phyloP scores from a whole-genome alignment of 2,797 vertebrate genomes.

The Myripristis murdjan region DNA sequence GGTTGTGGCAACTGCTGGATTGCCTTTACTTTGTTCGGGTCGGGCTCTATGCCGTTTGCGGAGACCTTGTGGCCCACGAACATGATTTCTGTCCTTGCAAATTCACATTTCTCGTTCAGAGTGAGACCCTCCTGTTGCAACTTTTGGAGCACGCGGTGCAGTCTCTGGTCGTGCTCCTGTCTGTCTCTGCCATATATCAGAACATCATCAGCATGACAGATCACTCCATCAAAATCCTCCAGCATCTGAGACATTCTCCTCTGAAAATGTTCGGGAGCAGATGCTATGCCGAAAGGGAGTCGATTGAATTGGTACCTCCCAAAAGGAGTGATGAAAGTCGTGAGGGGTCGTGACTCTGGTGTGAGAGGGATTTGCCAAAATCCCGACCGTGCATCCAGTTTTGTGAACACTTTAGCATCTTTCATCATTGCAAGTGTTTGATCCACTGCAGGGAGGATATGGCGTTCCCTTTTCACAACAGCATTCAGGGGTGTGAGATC shows the following conservation, averaged over 20 bases:
- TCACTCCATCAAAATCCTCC: constrained; percentile 32
- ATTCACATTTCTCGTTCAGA: constrained; percentile 40
- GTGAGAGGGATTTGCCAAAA: constrained; percentile 45
- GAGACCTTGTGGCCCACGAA: constrained; percentile 24
- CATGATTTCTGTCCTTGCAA: constrained; percentile 4
- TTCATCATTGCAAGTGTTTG: constrained; percentile 34
- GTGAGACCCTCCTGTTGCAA: constrained; percentile 21
- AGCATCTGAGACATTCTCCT: constrained; percentile 39
- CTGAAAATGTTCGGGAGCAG: constrained; percentile 42
- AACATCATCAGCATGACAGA: no score
- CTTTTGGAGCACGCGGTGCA: constrained; percentile 23
- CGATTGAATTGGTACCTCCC: constrained; percentile 27
- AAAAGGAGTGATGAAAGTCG: constrained; percentile 39
- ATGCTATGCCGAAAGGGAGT: constrained; percentile 31
- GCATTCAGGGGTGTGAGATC: constrained; percentile 30
- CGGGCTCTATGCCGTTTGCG: no score
- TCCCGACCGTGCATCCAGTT: constrained; percentile 33
- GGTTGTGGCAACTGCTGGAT: no score
- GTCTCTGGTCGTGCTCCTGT: constrained; percentile 30
- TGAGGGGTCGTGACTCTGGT: constrained; percentile 11
- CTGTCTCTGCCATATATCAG: constrained; percentile 18
- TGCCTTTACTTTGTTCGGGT: no score
- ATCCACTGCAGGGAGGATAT: constrained; percentile 27
- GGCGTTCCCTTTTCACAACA: constrained; percentile 26
- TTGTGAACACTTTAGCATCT: constrained; percentile 43